A percentile compares a stretch with the other conserved stretches of the same genome.
These are phyloP conservation scores for Madoqua kirkii DNA, from an alignment of 2,113 vertebrate genomes.

Conservation along the genomic window DNA sequence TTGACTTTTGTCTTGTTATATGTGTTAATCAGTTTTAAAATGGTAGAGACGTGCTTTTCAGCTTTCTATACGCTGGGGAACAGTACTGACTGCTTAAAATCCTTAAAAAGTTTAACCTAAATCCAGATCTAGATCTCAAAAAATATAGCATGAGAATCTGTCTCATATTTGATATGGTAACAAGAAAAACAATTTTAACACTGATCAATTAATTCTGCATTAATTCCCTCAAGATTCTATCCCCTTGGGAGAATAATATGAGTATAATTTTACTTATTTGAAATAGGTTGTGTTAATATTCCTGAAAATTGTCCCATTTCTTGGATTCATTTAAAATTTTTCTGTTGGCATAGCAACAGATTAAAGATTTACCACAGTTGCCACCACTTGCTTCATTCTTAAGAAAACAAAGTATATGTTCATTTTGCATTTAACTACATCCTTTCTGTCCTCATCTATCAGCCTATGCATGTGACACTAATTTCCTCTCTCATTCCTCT, in stretches of 20 bases:
- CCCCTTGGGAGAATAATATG: slow-evolving; percentile 26
- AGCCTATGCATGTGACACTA: background rate
- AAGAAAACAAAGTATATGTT: slow-evolving; percentile 66
- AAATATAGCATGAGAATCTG: slow-evolving; percentile 30
- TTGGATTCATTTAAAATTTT: slow-evolving; percentile 66
- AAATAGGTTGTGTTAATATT: slow-evolving; percentile 61
- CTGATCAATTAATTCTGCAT: slow-evolving; percentile 62
- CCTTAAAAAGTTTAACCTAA: slow-evolving; percentile 50
- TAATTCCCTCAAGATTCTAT: slow-evolving; percentile 53
- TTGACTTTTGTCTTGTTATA: slow-evolving; percentile 9
- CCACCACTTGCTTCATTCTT: slow-evolving; percentile 58
- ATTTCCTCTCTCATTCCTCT: slow-evolving; percentile 40
- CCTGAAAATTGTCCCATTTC: slow-evolving; percentile 68
- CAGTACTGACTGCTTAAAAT: background rate
- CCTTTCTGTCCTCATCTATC: slow-evolving; percentile 40
- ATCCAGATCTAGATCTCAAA: slow-evolving; percentile 35
- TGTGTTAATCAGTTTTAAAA: slow-evolving; percentile 35
- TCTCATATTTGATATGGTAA: background rate
- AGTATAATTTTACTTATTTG: slow-evolving; percentile 51
- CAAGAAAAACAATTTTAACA: background rate
- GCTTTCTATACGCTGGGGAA: background rate
- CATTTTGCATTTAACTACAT: slow-evolving; percentile 62
- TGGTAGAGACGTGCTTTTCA: background rate
- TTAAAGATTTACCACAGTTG: slow-evolving; percentile 61
- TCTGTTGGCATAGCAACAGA: slow-evolving; percentile 71